Percentiles rank a stretch among this genome's conserved stretches.
Evolutionary conservation across 1,140 invertebrate species (phyloP).

Genomic region (Aphelenchoides fujianensis): DNA sequence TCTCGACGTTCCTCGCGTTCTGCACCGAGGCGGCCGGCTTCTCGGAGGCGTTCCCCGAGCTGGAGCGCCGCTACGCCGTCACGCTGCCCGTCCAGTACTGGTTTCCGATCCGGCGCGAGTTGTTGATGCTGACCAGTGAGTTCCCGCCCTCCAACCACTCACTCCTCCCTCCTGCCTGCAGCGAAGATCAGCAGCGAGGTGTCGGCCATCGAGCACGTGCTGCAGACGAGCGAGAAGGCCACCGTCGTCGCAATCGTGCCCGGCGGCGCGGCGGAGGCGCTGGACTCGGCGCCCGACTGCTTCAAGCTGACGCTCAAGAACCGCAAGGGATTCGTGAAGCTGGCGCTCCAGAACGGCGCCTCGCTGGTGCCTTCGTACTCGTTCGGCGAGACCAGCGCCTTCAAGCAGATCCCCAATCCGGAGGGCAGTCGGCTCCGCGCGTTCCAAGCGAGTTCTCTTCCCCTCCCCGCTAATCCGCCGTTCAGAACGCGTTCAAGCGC

Average conservation of each 20-base stretch:
- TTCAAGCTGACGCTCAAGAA: conserved; percentile 72
- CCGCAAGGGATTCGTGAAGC: conserved; percentile 74
- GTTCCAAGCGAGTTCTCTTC: conserved; percentile 25
- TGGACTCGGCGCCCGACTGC: conserved; percentile 66
- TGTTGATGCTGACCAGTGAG: conserved; percentile 59
- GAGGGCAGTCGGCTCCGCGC: conserved; percentile 26
- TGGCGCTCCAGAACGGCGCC: conserved; percentile 74
- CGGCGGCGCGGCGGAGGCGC: conserved; percentile 63
- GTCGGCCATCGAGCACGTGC: conserved; percentile 10
- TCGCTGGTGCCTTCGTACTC: conserved; percentile 60
- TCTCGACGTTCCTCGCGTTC: conserved; percentile 65
- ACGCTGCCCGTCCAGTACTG: conserved; percentile 77
- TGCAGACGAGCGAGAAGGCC: conserved; percentile 7
- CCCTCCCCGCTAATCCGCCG: not conserved
- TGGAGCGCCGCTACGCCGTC: conserved; percentile 71
- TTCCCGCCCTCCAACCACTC: too few species aligned
- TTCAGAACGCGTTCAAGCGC: conserved; percentile 66
- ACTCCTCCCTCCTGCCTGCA: too few species aligned
- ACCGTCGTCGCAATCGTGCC: conserved; percentile 36
- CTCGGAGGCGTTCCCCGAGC: conserved; percentile 74
- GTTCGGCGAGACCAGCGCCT: conserved; percentile 64
- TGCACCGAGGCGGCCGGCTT: conserved; percentile 74
- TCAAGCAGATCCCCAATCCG: conserved; percentile 51
- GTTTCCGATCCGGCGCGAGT: conserved; percentile 78
- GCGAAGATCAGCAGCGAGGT: not conserved